phyloP scores from a whole-genome alignment of 2,113 vertebrate genomes.

The Crotalus viridis region DNA sequence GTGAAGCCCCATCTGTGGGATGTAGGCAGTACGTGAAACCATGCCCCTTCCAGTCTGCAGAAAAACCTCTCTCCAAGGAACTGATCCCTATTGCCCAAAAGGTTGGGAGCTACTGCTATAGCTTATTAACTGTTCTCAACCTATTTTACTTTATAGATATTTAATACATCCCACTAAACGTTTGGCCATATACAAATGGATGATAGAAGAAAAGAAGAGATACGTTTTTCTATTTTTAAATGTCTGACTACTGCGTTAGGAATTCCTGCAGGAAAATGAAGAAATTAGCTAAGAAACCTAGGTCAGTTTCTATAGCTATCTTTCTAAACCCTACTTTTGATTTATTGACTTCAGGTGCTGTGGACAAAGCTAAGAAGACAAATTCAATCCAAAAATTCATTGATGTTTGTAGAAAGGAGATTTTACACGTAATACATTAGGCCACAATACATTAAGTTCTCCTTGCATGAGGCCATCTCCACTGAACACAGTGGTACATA shows the following conservation, averaged over 20 bases:
- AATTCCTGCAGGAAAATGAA: background rate
- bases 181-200: background rate
- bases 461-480: background rate
- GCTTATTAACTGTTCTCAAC: background rate
- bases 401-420: background rate
- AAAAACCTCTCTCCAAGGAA: background rate
- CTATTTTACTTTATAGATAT: background rate
- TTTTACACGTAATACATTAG: background rate
- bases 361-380: background rate
- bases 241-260: background rate
- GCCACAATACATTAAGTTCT: background rate
- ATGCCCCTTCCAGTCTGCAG: no score
- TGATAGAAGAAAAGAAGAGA: background rate
- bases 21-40: background rate
- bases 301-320: conserved; percentile 38
- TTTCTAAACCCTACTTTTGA: conserved; percentile 50
- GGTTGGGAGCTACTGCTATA: background rate
- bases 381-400: background rate
- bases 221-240: background rate
- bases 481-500: background rate
- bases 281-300: background rate
- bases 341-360: conserved; percentile 37
- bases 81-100: background rate
- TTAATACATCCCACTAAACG: background rate
- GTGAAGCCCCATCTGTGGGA: background rate